These are phyloP conservation scores for Cordilura impudica DNA, from an alignment of 2,888 invertebrate species.

Conservation along the genomic window DNA sequence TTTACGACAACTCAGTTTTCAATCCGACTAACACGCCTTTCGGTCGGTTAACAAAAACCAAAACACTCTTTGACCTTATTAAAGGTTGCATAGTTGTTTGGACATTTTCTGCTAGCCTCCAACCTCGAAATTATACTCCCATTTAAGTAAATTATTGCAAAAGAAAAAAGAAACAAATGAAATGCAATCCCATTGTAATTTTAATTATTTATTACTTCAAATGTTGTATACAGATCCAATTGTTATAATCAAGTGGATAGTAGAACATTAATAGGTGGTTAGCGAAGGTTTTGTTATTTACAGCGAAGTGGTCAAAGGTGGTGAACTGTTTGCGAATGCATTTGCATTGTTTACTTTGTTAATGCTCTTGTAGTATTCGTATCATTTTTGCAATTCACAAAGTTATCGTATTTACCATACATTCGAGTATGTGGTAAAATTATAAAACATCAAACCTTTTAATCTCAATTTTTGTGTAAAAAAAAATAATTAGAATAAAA, in stretches of 20 bases:
- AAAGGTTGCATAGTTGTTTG: not conserved
- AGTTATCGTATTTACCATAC: too few relatives aligned
- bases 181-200: slow-evolving; percentile 39
- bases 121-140: too few relatives aligned
- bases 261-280: slow-evolving; percentile 38
- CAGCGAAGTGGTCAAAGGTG: slow-evolving; percentile 6
- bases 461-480: too few relatives aligned
- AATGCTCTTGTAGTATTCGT: too few relatives aligned
- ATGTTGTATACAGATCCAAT: slow-evolving; percentile 1
- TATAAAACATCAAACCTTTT: too few relatives aligned
- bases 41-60: not conserved
- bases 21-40: not conserved
- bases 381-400: too few relatives aligned
- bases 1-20: not conserved
- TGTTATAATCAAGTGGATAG: slow-evolving; percentile 40
- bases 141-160: not conserved
- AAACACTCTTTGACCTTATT: too few relatives aligned
- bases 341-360: slow-evolving; percentile 39
- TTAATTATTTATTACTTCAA: slow-evolving; percentile 36
- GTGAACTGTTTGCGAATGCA: slow-evolving; percentile 12
- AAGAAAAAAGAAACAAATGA: slow-evolving; percentile 4
- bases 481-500: too few relatives aligned
- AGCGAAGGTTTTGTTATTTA: slow-evolving; percentile 14
- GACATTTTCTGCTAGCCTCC: too few relatives aligned
- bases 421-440: too few relatives aligned